Conservation (phyloP, 1,140 invertebrate genomes). For the Sipha flava region DNA sequence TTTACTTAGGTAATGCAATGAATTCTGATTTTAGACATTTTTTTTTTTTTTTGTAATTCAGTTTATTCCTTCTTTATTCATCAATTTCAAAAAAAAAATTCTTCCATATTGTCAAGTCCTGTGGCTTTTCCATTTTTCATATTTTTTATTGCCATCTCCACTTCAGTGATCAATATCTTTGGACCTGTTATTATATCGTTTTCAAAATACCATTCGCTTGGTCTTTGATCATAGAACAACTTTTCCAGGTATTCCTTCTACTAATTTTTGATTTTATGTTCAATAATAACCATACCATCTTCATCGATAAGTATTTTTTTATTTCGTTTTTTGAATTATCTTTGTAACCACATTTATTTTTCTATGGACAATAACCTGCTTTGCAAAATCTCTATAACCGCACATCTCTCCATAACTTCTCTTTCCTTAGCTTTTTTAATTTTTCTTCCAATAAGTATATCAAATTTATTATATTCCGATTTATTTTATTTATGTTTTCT, state of each 20-base stretch:
- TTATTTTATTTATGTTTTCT: not conserved
- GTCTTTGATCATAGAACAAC: not conserved
- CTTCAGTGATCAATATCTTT: not conserved
- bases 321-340: not conserved
- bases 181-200: no score
- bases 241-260: not conserved
- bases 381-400: no score
- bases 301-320: not conserved
- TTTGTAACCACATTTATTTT: no score
- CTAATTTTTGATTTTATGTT: not conserved
- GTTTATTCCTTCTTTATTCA: conserved; percentile 18
- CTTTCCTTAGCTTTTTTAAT: no score
- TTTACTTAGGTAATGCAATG: no score
- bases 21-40: conserved; percentile 27
- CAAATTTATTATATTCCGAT: not conserved
- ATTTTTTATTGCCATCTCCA: not conserved
- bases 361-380: no score
- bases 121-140: not conserved
- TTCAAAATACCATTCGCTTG: not conserved
- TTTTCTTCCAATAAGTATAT: no score
- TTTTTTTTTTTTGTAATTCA: conserved; percentile 16
- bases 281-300: not conserved
- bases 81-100: conserved; percentile 34
- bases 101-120: not conserved
- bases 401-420: no score